phyloP scores from a whole-genome alignment of 2,888 invertebrate species.

The Drosophila anceps region DNA sequence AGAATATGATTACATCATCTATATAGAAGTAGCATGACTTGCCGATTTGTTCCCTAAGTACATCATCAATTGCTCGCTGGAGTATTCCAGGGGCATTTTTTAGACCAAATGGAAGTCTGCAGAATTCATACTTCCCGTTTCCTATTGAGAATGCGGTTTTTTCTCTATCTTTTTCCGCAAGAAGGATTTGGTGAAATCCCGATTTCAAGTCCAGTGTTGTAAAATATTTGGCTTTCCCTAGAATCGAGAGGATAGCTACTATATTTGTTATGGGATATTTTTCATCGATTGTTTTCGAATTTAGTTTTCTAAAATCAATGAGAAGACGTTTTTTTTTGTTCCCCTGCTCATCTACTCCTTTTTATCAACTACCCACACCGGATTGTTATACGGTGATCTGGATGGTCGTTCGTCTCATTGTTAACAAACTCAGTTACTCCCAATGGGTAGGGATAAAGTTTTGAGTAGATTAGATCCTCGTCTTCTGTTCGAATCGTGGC shows the following conservation, averaged over 20 bases:
- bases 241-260: slow-evolving; percentile 78
- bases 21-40: slow-evolving; percentile 22
- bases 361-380: too few species aligned
- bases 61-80: slow-evolving; percentile 18
- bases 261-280: slow-evolving; percentile 82
- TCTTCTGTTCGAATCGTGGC: too few species aligned
- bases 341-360: neutral
- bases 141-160: slow-evolving; percentile 13
- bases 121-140: slow-evolving; percentile 21
- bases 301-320: slow-evolving; percentile 11
- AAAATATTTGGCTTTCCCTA: slow-evolving; percentile 74
- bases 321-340: slow-evolving; percentile 1
- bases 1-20: slow-evolving; percentile 11
- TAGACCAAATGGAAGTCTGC: slow-evolving; percentile 13
- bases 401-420: too few species aligned
- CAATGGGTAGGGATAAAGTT: too few species aligned
- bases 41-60: slow-evolving; percentile 7
- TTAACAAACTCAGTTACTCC: too few species aligned
- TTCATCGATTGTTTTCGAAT: slow-evolving; percentile 62
- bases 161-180: slow-evolving; percentile 18
- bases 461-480: too few species aligned
- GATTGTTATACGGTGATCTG: too few species aligned
- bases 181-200: neutral
- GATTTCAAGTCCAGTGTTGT: slow-evolving; percentile 60
- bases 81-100: slow-evolving; percentile 24